phyloP scores from a whole-genome alignment of 92 coral and sea anemone genomes.

The Siderastrea radians region DNA sequence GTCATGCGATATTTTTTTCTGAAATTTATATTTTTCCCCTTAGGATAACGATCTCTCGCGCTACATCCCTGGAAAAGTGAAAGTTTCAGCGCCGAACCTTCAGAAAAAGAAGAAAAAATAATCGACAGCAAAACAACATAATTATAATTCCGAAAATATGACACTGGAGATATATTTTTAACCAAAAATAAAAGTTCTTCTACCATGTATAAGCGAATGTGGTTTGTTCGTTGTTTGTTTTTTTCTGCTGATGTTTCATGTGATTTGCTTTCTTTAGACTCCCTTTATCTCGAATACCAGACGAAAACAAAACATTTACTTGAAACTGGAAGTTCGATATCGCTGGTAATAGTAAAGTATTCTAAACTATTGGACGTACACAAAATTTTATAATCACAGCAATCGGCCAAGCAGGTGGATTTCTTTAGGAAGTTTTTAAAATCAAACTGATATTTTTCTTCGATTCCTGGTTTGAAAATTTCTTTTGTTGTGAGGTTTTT shows the following conservation, averaged over 20 bases:
- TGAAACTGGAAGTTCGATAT: no score
- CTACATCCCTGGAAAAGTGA: conserved; percentile 96
- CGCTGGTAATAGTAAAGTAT: no score
- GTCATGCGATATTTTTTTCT: no score
- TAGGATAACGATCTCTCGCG: conserved; percentile 96
- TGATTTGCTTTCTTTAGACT: not conserved
- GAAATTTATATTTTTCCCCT: not conserved
- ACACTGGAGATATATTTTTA: not conserved
- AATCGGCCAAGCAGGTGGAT: no score
- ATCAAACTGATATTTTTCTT: no score
- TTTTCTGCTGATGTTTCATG: not conserved
- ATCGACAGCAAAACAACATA: not conserved
- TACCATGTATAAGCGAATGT: not conserved
- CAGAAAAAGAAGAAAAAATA: conserved; percentile 85
- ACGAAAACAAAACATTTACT: no score
- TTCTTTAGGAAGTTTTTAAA: no score
- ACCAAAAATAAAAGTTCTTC: not conserved
- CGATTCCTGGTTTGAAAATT: no score
- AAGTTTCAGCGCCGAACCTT: conserved; percentile 97
- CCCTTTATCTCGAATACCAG: no score
- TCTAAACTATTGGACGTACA: no score
- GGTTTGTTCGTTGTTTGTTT: not conserved
- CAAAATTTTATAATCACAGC: no score
- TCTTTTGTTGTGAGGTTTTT: no score
- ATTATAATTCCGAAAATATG: not conserved